Evolutionary conservation across 2,797 vertebrate species (phyloP).

Genomic region (Rhyacichthys aspro): DNA sequence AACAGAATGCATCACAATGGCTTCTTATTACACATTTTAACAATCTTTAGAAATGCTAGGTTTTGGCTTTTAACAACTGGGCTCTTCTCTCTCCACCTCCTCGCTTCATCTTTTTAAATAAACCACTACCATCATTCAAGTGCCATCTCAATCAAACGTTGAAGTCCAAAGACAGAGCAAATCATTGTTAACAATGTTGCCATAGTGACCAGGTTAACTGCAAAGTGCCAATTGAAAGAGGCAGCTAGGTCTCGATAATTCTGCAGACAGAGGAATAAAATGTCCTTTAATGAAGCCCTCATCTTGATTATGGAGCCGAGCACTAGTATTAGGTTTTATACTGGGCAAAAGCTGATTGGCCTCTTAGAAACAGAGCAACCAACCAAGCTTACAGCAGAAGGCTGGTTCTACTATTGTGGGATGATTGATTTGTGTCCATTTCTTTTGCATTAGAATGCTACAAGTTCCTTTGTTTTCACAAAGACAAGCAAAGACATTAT

Average conservation of each 20-base stretch:
- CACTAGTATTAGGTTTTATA: constrained; percentile 47
- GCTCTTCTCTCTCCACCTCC: constrained; percentile 18
- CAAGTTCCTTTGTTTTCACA: not conserved
- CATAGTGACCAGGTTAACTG: constrained; percentile 66
- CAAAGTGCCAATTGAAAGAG: constrained; percentile 22
- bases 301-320: constrained; percentile 56
- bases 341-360: constrained; percentile 43
- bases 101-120: constrained; percentile 31
- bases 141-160: constrained; percentile 44
- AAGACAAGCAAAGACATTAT: constrained; percentile 20
- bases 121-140: constrained; percentile 27
- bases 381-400: constrained; percentile 26
- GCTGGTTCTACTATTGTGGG: constrained; percentile 30
- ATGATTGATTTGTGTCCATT: constrained; percentile 19
- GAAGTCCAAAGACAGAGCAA: constrained; percentile 29
- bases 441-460: too few relatives aligned
- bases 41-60: too few relatives aligned
- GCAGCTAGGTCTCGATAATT: constrained; percentile 29
- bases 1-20: too few relatives aligned
- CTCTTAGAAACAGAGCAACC: constrained; percentile 35
- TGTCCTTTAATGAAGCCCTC: constrained; percentile 66
- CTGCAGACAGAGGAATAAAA: constrained; percentile 46
- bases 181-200: constrained; percentile 42
- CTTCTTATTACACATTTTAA: too few relatives aligned
- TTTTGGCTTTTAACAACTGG: constrained; percentile 1